Conservation (phyloP, 2,113 vertebrate genomes). For the Erythrocercus mccallii region DNA sequence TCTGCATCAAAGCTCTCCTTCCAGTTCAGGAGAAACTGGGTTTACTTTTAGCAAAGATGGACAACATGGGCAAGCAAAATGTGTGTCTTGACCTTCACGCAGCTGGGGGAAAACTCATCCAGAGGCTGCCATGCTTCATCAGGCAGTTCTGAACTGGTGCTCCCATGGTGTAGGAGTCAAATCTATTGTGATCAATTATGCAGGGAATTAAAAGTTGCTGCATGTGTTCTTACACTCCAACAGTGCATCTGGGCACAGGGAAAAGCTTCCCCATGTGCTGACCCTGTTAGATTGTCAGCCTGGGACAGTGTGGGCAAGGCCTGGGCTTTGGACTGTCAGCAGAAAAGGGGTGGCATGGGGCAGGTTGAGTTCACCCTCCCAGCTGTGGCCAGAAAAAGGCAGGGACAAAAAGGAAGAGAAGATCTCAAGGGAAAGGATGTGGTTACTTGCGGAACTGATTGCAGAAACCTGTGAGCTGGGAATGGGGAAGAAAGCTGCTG, state of each 20-base stretch:
- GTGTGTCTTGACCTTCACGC: background rate
- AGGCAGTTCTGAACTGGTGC: background rate
- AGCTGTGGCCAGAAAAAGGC: background rate
- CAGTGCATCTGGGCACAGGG: background rate
- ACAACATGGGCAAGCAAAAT: background rate
- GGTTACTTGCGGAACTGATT: background rate
- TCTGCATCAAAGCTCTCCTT: background rate
- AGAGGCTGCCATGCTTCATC: background rate
- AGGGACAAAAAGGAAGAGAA: background rate
- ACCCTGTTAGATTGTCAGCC: background rate
- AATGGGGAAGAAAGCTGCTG: background rate
- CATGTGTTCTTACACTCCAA: rapidly evolving
- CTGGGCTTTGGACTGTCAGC: background rate
- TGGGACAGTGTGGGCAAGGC: background rate
- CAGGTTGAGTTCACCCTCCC: background rate
- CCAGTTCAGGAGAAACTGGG: background rate
- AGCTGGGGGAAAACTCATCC: background rate
- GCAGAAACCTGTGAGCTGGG: background rate
- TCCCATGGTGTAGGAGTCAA: background rate
- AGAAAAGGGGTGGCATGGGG: background rate
- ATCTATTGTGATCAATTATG: background rate
- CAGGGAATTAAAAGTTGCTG: background rate
- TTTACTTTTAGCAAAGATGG: background rate
- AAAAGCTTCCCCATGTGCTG: background rate
- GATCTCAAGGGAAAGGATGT: background rate